A percentile compares a stretch with the other conserved stretches of the same genome.
Evolutionary conservation across 2,113 vertebrate genomes (phyloP).

Genomic region (Leucopsar rothschildi): DNA sequence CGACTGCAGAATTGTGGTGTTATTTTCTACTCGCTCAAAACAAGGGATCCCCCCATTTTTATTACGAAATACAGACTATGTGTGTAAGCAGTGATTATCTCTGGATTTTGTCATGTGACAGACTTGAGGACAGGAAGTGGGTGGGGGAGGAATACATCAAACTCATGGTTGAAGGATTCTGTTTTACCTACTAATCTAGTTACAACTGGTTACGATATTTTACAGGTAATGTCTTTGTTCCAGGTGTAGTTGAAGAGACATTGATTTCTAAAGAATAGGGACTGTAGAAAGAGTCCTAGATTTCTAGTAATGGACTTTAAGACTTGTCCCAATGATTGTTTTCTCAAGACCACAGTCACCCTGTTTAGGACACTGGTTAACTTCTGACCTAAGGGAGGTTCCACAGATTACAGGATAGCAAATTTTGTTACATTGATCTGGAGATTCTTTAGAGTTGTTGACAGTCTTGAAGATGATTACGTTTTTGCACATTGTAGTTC

Average conservation of each 20-base stretch:
- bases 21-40: neutral
- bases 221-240: neutral
- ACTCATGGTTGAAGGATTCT: neutral
- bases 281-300: neutral
- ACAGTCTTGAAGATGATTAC: neutral
- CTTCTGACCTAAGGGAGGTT: neutral
- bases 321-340: neutral
- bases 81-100: neutral
- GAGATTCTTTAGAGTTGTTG: neutral
- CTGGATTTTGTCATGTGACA: neutral
- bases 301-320: neutral
- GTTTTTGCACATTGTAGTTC: neutral
- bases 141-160: neutral
- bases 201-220: neutral
- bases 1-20: neutral
- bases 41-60: neutral
- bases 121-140: neutral
- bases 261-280: neutral
- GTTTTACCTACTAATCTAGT: neutral
- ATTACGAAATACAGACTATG: neutral
- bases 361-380: neutral
- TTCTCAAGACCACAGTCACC: neutral
- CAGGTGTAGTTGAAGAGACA: neutral
- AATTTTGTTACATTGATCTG: neutral
- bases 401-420: neutral